Evolutionary conservation across 2,797 vertebrate species (phyloP).

Genomic region (Streptopelia turtur): DNA sequence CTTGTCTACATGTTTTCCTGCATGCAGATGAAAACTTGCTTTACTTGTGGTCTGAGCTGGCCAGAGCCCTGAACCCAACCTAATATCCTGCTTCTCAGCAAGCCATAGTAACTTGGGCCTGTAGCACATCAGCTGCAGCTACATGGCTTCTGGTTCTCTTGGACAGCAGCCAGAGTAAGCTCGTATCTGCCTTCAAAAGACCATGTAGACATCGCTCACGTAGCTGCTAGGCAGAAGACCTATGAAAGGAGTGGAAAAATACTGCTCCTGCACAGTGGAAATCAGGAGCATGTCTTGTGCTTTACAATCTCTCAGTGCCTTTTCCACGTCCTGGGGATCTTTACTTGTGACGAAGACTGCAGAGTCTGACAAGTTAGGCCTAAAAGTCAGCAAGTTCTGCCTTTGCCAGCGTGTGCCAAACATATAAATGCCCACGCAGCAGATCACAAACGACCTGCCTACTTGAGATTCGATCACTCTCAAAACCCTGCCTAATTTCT

Average conservation of each 20-base stretch:
- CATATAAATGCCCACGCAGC: neutral
- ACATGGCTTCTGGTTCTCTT: conserved; percentile 64
- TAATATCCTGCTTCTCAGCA: conserved; percentile 72
- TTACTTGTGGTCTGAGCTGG: conserved; percentile 11
- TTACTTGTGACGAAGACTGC: neutral
- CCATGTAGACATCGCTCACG: conserved; percentile 52
- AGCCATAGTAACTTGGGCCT: conserved; percentile 65
- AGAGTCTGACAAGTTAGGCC: neutral
- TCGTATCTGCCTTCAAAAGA: conserved; percentile 61
- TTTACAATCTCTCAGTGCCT: neutral
- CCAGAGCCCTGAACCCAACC: conserved; percentile 29
- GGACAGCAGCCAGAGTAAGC: conserved; percentile 64
- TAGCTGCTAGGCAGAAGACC: conserved; percentile 52
- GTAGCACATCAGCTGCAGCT: conserved; percentile 64
- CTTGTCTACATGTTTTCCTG: neutral
- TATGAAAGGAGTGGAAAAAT: conserved; percentile 64
- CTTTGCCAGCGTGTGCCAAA: neutral
- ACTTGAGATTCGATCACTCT: neutral
- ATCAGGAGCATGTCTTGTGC: neutral
- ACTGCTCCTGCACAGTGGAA: conserved; percentile 38
- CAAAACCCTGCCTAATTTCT: conserved; percentile 23
- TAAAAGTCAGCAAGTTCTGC: neutral
- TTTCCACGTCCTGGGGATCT: neutral
- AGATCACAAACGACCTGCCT: neutral
- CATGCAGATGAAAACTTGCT: neutral